Base-by-base conservation (phyloP, 2,888 invertebrate genomes). In the Meteorus colon region DNA sequence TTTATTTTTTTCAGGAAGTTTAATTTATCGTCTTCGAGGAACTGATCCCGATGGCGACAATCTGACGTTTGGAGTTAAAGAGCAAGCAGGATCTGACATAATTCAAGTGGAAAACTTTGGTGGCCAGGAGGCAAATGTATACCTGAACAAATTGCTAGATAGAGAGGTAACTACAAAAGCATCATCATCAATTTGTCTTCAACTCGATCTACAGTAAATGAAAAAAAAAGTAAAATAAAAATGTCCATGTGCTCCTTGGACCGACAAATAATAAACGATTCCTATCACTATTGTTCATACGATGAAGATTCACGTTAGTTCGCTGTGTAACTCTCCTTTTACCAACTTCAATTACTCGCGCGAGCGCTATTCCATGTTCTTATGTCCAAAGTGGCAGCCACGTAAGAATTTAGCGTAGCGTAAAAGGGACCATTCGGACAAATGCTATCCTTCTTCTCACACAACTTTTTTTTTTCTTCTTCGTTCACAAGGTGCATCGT, bases 121-220 rank as follows among this genome's bases (percentile, higher is more conserved):
- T 84, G 91, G 93, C 84, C 95, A 94, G 89, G 96, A 96, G 92
- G 97, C 97, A 83, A 94, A 96, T 90, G 92, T 97, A 86, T 96
- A 95, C 90, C 92, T 97, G 89, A 94, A 95, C 90, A 96, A 95
- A 91, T 94, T 96, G 91, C 92, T 97, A 86, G 97, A 97, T 91
- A 92, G 97, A 90, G 97, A 97, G 93, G 96, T 96, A 90, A 81
- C 69, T 78, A 65, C 10, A 16, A 6, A 24, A 41, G 41, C 41
- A 41, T 41, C 41, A 24, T 45, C 41, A 41, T 41, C 41, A 24
- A 66, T 24, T 37, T 14, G 27, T 55, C 16, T 34, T 8, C 27
- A 68, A 67, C 34, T 12, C 34, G 29, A 55, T 29, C 8, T 6
- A 55, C 19, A 37, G 37, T n/a, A 24, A 24, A 24, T 24, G n/a